Base-by-base conservation (phyloP, 1,140 invertebrate species). In the Branchinecta lindahli region DNA sequence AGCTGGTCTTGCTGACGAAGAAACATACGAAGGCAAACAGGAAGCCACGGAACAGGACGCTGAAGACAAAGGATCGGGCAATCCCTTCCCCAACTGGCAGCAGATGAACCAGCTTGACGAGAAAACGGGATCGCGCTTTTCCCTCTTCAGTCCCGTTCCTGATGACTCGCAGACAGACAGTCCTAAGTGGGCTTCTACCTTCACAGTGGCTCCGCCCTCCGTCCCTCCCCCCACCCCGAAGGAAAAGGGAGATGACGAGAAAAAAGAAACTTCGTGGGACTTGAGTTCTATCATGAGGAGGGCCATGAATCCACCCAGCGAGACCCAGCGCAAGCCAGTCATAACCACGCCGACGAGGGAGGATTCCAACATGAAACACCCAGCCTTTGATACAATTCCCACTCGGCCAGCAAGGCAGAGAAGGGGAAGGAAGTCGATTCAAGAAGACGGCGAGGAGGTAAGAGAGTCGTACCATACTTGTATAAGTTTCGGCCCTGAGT, bases 11-110 rank as follows among this genome's bases (percentile, higher is more conserved):
- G n/a, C 70, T 69, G 90, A 92, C 77, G 91, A 89, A 1, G 90
- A 92, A 74, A 90, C 87, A 8, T 88, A 90, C 75, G 89, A 91
- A 75, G 83, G 80, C n/a, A 80, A 81, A 68, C 84, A 84, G 70
- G 83, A 85, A 67, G 78, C 76, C 8, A 33, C 47, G 12, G 44
- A 45, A 71, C 68, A 70, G 65, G 20, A 12, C 10, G 66, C 33
- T 12, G 66, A 15, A 21, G 20, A 15, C 20, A 67, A 67, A 67
- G 44, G 20, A 15, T 15, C 66, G 2, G 20, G 15, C 10, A 15
- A 67, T 12, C 44, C 66, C 15, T 45, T 45, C 66, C 12, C 66
- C 1, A 67, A 67, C 20, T 67, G 20, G 20, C 44, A 67, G 44
- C 20, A 67, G 20, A 21, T 67, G 12, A 21, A 67, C 12, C 33